Evolutionary conservation across 2,113 vertebrate genomes (phyloP), one percentile per base, ranked within the genome.

Genomic region (Corynorhinus townsendii): DNA sequence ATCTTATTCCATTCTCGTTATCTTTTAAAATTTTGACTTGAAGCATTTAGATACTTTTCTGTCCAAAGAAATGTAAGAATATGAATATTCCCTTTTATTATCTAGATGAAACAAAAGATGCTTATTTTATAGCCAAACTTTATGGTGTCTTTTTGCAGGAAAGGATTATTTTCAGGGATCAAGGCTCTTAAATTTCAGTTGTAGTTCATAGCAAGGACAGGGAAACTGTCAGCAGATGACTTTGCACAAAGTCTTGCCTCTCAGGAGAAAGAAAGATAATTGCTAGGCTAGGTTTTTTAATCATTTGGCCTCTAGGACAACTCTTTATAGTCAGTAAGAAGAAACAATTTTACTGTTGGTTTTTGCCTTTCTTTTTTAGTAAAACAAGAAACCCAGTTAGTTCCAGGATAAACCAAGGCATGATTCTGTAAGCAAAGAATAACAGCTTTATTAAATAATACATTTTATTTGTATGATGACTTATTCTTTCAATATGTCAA

Each of bases 1-100:
- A 45, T 26, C 93, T 89, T 52, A 90, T 91, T 76, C 19, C 17
- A 83, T 54, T 83, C 62, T 84, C 59, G 71, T 77, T 86, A 35
- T 82, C 76, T 91, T 90, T 90, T 87, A 73, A 91, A 94, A 11
- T 86, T 91, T 93, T 93, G 68, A 75, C 35, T 83, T 86, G 33
- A 89, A 93, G 20, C 12, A 33, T 87, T 92, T 56, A 22, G 26
- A 49, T 59, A 71, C 1, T 56, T 85, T 92, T 85, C 68, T 77
- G 17, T 68, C 84, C 79, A 85, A 90, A 56, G 33, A 93, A 49
- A 49, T 91, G 4, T 56, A 68, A 95, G 47, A 76, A 64, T 76
- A 73, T 9, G n/a, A 87, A 28, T 82, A 19, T 43, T 62, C 14
- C 47, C 79, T 93, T 91, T 92, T 75, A 87, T 80, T 85, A 77